Base-by-base conservation (phyloP, 2,888 invertebrate species). In the Tridacna crocea region DNA sequence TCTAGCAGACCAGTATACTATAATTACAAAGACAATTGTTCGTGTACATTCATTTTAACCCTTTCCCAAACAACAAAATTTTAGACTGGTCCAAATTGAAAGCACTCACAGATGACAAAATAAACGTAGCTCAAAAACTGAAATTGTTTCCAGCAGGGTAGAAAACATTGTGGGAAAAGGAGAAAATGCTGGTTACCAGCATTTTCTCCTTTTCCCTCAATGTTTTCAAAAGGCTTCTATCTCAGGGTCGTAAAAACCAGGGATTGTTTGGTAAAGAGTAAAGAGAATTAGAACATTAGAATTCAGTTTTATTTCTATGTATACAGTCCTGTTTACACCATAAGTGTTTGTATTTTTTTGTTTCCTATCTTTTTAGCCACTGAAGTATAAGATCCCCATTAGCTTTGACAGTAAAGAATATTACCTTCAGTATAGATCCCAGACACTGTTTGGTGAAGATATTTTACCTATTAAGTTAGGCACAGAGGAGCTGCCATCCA, bases 371-470 rank as follows among this genome's bases (percentile, higher is more conserved):
- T 2, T 36, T 36, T 36, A 97, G 95, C 97, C 97, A 94, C 94
- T 97, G 61, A 97, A 98, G 94, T 97, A 97, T 95, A 98, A 98
- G 96, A 97, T 98, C 76, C 98, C 99, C 0, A 96, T 97, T 78
- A 98, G 98, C 93, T 96, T 97, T 90, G 99, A 99, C 95, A 98
- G 98, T 93, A 98, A 98, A 94, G 96, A 97, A 76, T 98, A 98
- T 94, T 98, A 97, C 93, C 96, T 96, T 81, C 85, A 88, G 68
- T 89, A 85, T 80, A 68, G 88, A 22, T 84, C 88, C 88, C 88
- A 92, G 92, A 83, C 90, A 89, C 27, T 92, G 89, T 86, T 93
- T 91, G 76, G 92, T 87, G 91, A 91, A 46, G 92, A 93, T 72
- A 88, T 87, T 8, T 79, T 92, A 36, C 92, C 92, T 15, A 91